Evolutionary conservation across 64 coral and sea anemone species (phyloP).

Genomic region (Montipora efflorescens): DNA sequence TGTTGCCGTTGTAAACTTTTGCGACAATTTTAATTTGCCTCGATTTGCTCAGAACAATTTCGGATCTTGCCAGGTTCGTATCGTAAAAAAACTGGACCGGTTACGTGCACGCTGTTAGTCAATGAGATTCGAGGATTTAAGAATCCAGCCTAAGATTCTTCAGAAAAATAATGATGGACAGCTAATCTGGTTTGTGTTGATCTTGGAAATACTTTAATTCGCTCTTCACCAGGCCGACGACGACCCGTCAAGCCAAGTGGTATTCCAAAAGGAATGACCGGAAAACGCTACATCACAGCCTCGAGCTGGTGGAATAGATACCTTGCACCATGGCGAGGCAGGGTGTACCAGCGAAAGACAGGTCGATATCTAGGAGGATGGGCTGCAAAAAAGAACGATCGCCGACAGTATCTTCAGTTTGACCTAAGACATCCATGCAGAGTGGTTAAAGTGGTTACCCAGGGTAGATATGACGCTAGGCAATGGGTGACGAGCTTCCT

Average conservation of each 20-base stretch:
- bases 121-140: too few species aligned
- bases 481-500: constrained; percentile 68
- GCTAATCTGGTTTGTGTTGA: not conserved
- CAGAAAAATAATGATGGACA: too few species aligned
- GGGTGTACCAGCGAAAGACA: constrained; percentile 15
- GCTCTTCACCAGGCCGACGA: not conserved
- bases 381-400: constrained; percentile 50
- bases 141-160: too few species aligned
- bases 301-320: constrained; percentile 57
- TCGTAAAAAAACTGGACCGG: too few species aligned
- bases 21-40: too few species aligned
- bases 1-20: too few species aligned
- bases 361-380: constrained; percentile 52
- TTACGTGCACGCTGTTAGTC: too few species aligned
- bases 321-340: constrained; percentile 55
- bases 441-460: constrained; percentile 46
- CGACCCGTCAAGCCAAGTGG: not conserved
- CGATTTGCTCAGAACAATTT: too few species aligned
- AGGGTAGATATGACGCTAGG: constrained; percentile 42
- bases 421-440: constrained; percentile 15
- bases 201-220: not conserved
- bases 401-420: constrained; percentile 56
- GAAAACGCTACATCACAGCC: constrained; percentile 38
- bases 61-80: too few species aligned
- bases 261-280: constrained; percentile 12